These are phyloP conservation scores for Corythoichthys haematopterus DNA, from an alignment of 2,113 vertebrate species.

Conservation along the genomic window DNA sequence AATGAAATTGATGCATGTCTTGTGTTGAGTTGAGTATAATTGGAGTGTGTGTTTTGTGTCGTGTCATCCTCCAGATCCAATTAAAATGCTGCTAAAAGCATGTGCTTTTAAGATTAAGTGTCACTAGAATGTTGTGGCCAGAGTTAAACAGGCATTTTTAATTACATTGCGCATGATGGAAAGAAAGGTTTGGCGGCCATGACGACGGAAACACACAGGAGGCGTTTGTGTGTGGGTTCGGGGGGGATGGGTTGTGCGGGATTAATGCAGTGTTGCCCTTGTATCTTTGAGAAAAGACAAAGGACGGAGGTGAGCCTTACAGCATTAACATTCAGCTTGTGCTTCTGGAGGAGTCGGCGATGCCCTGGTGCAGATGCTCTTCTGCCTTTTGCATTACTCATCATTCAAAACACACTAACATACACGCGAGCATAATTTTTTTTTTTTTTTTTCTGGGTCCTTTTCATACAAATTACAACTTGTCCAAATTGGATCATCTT, in stretches of 20 bases:
- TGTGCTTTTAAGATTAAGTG: constrained; percentile 21
- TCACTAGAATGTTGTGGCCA: constrained; percentile 24
- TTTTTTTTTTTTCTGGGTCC: no score
- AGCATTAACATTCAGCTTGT: constrained; percentile 71
- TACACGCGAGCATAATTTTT: no score
- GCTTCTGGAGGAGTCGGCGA: constrained; percentile 56
- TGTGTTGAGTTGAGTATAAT: constrained; percentile 29
- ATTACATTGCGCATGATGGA: constrained; percentile 19
- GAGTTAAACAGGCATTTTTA: constrained; percentile 16
- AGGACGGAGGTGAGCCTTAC: constrained; percentile 54
- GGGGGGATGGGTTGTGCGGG: constrained; percentile 40
- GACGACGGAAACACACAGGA: constrained; percentile 1
- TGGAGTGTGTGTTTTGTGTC: constrained; percentile 43
- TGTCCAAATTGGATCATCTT: no score
- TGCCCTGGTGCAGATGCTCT: constrained; percentile 50
- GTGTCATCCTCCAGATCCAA: constrained; percentile 17
- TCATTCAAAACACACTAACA: constrained; percentile 35
- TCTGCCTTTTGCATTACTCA: constrained; percentile 46
- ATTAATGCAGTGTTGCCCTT: constrained; percentile 76
- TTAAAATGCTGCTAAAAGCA: constrained; percentile 17
- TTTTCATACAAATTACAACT: no score
- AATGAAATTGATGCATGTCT: neutral
- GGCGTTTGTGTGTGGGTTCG: constrained; percentile 23
- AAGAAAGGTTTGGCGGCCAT: neutral
- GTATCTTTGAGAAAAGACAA: constrained; percentile 61